Conservation (phyloP, 2,888 invertebrate species). For the Athetis lepigone region DNA sequence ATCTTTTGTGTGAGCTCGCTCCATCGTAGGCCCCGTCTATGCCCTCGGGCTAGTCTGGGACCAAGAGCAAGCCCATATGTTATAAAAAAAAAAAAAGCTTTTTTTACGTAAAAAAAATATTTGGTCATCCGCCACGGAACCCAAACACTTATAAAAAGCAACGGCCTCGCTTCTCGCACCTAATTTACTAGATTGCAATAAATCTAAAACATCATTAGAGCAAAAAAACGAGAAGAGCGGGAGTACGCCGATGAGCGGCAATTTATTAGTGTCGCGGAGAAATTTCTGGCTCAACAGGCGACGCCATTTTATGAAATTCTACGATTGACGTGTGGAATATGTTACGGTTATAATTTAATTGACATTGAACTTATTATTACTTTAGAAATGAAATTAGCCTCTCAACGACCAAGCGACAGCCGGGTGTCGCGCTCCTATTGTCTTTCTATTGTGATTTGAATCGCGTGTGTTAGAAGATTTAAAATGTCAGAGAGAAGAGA, state of each 20-base stretch:
- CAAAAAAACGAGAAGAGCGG: slow-evolving; percentile 65
- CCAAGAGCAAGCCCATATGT: too few relatives aligned
- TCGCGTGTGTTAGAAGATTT: too few relatives aligned
- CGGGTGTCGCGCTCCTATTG: too few relatives aligned
- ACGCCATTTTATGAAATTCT: slow-evolving; percentile 43
- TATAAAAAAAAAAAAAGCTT: background rate
- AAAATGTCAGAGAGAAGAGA: too few relatives aligned
- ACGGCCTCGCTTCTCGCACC: slow-evolving; percentile 35
- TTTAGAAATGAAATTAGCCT: background rate
- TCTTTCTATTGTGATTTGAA: too few relatives aligned
- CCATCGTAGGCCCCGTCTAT: too few relatives aligned
- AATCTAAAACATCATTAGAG: slow-evolving; percentile 77
- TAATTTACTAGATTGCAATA: slow-evolving; percentile 69
- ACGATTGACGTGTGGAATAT: slow-evolving; percentile 23
- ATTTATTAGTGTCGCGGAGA: slow-evolving; percentile 73
- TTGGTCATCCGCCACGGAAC: slow-evolving; percentile 17
- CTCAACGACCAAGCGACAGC: too few relatives aligned
- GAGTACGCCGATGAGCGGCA: slow-evolving; percentile 59
- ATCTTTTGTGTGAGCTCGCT: too few relatives aligned
- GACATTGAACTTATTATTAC: background rate
- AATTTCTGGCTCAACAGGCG: slow-evolving; percentile 56
- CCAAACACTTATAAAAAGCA: slow-evolving; percentile 24
- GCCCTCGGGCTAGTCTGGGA: too few relatives aligned
- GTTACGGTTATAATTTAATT: slow-evolving; percentile 11
- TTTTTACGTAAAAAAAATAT: background rate